Evolutionary conservation across 2,113 vertebrate genomes (phyloP), one percentile per base, ranked within the genome.

Genomic region (Ochotona princeps): DNA sequence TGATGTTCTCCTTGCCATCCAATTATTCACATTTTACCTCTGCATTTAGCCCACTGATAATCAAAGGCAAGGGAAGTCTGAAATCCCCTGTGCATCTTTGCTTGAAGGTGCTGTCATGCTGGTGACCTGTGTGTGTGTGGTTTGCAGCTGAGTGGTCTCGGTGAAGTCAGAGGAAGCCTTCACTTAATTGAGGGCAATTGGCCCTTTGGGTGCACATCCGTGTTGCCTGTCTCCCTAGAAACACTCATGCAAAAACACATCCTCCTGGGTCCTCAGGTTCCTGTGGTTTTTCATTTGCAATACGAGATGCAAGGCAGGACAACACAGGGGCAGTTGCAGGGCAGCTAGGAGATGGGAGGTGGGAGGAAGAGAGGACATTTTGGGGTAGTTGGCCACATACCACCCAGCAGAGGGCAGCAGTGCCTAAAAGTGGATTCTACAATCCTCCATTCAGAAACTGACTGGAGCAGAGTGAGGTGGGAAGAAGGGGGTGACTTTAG

Each of bases 391-490:
- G 93, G 91, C 83, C 51, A 70, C 95, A 96, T 96, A 94, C 96
- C 95, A 96, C 86, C 95, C 97, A 96, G 96, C 95, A 97, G 97
- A 97, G 97, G 97, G 97, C 96, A 93, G 96, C 96, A 95, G 72
- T 90, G 91, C 54, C 93, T 97, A 94, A 96, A n/a, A 92, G 83
- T 96, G 67, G 0, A 90, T 82, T 35, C 72, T 51, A 92, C 89
- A 75, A 51, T 26, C 23, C 78, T 73, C 21, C 49, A 66, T 87
- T 82, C 28, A 67, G 49, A 90, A 25, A 84, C 44, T 38, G 66
- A 51, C n/a, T 80, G 72, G 85, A 15, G 67, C 44, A 92, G 10
- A 35, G 32, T 87, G 83, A n/a, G 38, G 38, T 6, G 38, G 38
- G 38, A 44, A 44, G 38, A 44, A 44, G 38, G 47, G 65, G 69